Percentiles rank a stretch among this genome's conserved stretches.
Conservation (phyloP, 2,113 vertebrate genomes). For the Anolis carolinensis region DNA sequence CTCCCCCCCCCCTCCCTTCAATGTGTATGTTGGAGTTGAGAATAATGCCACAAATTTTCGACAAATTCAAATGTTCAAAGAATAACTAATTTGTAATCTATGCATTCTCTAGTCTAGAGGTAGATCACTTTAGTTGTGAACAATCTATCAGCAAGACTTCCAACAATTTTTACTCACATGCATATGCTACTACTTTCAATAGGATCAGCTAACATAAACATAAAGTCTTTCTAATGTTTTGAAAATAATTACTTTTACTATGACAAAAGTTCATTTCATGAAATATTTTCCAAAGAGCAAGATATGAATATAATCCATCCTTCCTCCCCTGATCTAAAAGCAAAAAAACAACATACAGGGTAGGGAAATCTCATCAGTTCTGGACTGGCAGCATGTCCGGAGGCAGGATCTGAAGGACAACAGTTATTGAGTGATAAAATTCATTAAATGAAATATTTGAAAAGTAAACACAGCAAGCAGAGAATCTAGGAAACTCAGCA, state of each 20-base stretch:
- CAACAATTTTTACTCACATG: neutral
- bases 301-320: neutral
- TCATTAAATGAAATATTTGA: slow-evolving; percentile 16
- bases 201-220: too few species aligned
- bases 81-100: neutral
- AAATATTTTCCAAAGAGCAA: neutral
- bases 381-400: neutral
- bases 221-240: neutral
- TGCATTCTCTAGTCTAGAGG: too few species aligned
- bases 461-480: neutral
- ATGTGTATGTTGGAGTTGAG: neutral
- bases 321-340: neutral
- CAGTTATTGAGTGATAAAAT: slow-evolving; percentile 5
- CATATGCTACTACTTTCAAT: neutral
- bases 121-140: neutral
- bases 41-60: neutral
- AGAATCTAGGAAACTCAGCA: neutral
- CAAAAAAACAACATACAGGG: neutral
- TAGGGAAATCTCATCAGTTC: neutral
- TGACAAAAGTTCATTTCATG: neutral
- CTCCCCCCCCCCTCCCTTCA: neutral
- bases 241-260: neutral
- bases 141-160: neutral
- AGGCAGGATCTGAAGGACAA: neutral
- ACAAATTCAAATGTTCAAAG: neutral